These are phyloP conservation scores for Toxostoma redivivum DNA, from an alignment of 2,113 vertebrate species.

Conservation along the genomic window DNA sequence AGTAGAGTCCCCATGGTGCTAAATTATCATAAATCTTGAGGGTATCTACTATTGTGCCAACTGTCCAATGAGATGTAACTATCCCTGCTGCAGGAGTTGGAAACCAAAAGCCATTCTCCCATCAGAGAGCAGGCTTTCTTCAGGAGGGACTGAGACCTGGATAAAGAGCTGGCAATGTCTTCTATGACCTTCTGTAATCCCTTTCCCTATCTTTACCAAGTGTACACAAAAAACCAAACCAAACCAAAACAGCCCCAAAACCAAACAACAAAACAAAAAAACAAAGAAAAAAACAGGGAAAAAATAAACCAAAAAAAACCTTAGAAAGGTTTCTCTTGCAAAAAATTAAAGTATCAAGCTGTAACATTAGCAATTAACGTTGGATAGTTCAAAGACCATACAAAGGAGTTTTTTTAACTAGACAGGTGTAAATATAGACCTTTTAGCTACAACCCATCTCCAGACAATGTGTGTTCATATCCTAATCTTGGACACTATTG, in stretches of 20 bases:
- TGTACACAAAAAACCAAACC: not conserved
- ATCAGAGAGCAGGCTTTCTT: not conserved
- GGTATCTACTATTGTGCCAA: not conserved
- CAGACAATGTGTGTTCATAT: not conserved
- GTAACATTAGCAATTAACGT: not conserved
- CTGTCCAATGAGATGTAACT: not conserved
- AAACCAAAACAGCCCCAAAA: no score
- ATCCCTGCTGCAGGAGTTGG: not conserved
- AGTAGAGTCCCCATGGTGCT: conserved; percentile 48
- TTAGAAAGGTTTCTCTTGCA: not conserved
- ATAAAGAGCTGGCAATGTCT: not conserved
- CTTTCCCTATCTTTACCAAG: not conserved
- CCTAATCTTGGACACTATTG: not conserved
- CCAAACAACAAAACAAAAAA: no score
- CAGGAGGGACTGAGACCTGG: not conserved
- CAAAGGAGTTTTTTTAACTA: not conserved
- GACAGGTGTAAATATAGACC: not conserved
- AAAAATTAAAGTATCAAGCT: not conserved
- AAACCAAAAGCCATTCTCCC: not conserved
- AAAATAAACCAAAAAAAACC: not conserved
- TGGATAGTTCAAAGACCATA: not conserved
- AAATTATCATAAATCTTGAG: conserved; percentile 55
- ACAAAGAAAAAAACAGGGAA: no score
- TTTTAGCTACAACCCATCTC: not conserved
- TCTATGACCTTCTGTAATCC: not conserved